Conservation (phyloP, 2,113 vertebrate genomes). For the Bubo scandiacus region DNA sequence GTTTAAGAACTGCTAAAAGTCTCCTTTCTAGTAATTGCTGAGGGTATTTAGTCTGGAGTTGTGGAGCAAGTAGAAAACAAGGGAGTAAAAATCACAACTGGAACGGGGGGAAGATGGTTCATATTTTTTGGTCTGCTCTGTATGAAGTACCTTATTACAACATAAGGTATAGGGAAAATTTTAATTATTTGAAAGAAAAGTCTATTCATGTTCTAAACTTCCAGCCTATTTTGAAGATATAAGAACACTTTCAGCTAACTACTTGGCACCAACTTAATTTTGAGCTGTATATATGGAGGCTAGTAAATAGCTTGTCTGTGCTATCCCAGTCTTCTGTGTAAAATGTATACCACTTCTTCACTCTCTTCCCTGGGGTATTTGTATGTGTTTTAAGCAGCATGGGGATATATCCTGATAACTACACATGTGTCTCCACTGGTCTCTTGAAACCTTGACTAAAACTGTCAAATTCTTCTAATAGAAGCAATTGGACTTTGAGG, state of each 20-base stretch:
- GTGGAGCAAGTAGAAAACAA: not conserved
- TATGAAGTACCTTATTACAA: not conserved
- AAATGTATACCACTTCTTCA: not conserved
- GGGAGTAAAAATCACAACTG: not conserved
- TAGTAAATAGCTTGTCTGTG: too few relatives aligned
- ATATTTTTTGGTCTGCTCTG: not conserved
- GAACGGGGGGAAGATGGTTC: not conserved
- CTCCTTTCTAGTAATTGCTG: not conserved
- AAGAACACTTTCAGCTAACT: not conserved
- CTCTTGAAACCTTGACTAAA: not conserved
- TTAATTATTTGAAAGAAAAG: not conserved
- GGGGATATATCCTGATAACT: not conserved
- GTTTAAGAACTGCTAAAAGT: not conserved
- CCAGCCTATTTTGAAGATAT: not conserved
- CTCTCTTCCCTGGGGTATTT: not conserved
- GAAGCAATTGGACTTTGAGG: not conserved
- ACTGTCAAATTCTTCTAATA: not conserved
- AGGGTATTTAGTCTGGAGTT: not conserved
- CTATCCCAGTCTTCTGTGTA: not conserved
- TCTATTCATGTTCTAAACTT: not conserved
- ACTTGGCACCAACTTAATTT: not conserved
- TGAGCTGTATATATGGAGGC: not conserved
- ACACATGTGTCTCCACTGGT: not conserved
- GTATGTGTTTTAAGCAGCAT: not conserved
- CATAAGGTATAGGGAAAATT: too few relatives aligned